Percentiles rank a stretch among this genome's conserved stretches.
Conservation (phyloP, 2,888 invertebrate genomes). For the Tubiluchus corallicola region DNA sequence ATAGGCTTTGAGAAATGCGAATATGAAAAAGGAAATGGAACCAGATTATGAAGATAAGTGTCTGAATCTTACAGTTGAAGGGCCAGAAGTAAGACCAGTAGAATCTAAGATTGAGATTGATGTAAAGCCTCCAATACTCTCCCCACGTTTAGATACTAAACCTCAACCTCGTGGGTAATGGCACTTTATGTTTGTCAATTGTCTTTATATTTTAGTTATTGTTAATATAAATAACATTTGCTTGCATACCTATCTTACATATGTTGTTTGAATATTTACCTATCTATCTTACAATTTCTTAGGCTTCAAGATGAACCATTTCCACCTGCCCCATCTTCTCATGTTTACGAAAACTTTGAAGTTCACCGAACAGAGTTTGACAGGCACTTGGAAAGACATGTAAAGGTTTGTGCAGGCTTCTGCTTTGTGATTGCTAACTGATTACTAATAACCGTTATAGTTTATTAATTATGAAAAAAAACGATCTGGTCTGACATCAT, state of each 20-base stretch:
- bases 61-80: conserved; percentile 61
- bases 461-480: no score
- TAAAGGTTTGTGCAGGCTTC: no score
- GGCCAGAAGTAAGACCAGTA: conserved; percentile 44
- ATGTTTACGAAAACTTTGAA: conserved; percentile 28
- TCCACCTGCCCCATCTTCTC: not conserved
- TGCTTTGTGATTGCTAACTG: no score
- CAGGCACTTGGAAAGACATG: not conserved
- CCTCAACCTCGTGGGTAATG: conserved; percentile 11
- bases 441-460: no score
- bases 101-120: conserved; percentile 23
- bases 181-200: not conserved
- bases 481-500: no score
- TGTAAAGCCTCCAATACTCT: conserved; percentile 13
- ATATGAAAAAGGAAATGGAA: conserved; percentile 79
- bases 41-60: conserved; percentile 90
- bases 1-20: conserved; percentile 70
- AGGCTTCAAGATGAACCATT: conserved; percentile 20
- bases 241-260: no score
- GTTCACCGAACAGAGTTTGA: conserved; percentile 21
- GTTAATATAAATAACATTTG: not conserved
- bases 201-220: conserved; percentile 4
- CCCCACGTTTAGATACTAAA: conserved; percentile 7
- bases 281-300: conserved; percentile 9
- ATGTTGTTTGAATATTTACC: no score